Percentiles rank a stretch among this genome's conserved stretches.
These are phyloP conservation scores for Drosophila oshimai DNA, from an alignment of 1,140 invertebrate genomes.

Conservation along the genomic window DNA sequence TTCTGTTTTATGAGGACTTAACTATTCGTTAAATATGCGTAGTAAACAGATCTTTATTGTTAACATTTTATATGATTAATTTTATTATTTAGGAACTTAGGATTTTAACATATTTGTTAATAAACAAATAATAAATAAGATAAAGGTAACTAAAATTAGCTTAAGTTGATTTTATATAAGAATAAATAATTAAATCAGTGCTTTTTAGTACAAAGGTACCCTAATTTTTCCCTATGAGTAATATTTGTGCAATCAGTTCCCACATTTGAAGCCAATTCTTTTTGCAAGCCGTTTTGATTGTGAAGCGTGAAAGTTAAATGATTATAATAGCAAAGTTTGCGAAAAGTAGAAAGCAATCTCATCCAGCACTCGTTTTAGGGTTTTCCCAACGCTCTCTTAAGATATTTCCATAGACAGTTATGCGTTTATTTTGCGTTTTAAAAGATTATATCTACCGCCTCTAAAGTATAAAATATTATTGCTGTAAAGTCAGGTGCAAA, in stretches of 20 bases:
- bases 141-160: too few relatives aligned
- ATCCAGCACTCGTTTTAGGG: too few relatives aligned
- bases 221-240: too few relatives aligned
- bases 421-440: not conserved
- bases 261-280: too few relatives aligned
- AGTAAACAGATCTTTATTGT: not conserved
- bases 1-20: not conserved
- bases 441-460: not conserved
- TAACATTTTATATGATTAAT: not conserved
- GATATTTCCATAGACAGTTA: not conserved
- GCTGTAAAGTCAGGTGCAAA: not conserved
- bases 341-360: not conserved
- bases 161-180: too few relatives aligned
- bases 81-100: too few relatives aligned
- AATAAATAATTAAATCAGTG: too few relatives aligned
- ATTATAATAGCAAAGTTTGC: not conserved
- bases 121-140: too few relatives aligned
- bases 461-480: not conserved
- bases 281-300: not conserved
- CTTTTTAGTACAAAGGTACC: too few relatives aligned
- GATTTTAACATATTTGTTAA: too few relatives aligned
- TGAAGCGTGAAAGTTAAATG: not conserved
- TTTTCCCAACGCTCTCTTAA: not conserved
- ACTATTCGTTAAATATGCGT: not conserved
- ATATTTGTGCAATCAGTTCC: too few relatives aligned